Evolutionary conservation across 53 echinoderm and acorn worm genomes (phyloP), one percentile per base, ranked within the genome.

Genomic region (Echinarachnius parma): DNA sequence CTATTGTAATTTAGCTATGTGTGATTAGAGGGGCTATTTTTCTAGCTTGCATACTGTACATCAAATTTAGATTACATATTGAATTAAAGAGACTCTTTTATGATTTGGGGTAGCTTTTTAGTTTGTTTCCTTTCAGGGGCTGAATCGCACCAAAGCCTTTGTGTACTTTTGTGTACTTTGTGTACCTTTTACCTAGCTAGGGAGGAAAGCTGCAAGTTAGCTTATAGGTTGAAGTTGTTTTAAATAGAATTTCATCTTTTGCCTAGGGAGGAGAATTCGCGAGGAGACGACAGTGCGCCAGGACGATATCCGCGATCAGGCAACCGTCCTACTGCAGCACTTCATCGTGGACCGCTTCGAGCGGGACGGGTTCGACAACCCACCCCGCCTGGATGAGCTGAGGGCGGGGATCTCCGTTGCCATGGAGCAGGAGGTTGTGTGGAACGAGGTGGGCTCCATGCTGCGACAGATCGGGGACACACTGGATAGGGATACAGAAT

Each of bases 271-370:
- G n/a, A n/a, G n/a, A n/a, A n/a, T n/a, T n/a, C n/a, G n/a, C n/a
- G n/a, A n/a, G n/a, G n/a, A n/a, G n/a, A n/a, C n/a, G n/a, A 42
- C 42, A 37, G 48, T 83, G 21, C 86, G 89, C 31, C 76, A 77
- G 31, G 83, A 89, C 18, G 89, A 93, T 24, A 59, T 93, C 15
- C 83, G 89, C 13, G 86, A 86, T 24, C 93, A 93, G 34, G 93
- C 89, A 5, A 68, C 89, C 1, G 77, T 86, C 21, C 78, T 93
- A 20, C 84, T 93, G 3, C 83, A 82, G 31, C 75, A 89, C 19
- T 93, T 93, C 64, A 93, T 93, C 60, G 81, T 86, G 3, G 93
- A 93, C 10, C 77, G 93, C 0, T 93, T 93, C 59, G 69, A 93
- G 74, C 49, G 81, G 44, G 89, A 93, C 23, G 72, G 86, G 10